A percentile compares a stretch with the other conserved stretches of the same genome.
phyloP scores from a whole-genome alignment of 2,797 vertebrate species.

The Coluber constrictor region DNA sequence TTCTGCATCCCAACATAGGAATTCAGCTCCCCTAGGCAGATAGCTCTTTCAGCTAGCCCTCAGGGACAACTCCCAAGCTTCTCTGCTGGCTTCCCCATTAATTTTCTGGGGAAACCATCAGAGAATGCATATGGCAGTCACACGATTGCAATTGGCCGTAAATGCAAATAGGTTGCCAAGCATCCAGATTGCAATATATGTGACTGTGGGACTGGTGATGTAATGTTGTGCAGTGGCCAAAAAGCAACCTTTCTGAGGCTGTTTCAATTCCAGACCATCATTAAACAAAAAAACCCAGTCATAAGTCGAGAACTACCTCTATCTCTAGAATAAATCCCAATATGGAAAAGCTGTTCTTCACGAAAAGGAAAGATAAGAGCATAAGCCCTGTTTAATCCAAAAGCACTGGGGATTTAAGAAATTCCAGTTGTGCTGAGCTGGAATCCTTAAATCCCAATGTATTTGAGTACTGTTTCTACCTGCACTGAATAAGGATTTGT shows the following conservation, averaged over 20 bases:
- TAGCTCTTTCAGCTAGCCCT: not conserved
- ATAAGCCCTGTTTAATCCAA: not conserved
- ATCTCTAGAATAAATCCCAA: not conserved
- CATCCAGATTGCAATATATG: not conserved
- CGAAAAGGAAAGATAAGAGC: not conserved
- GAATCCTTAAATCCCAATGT: not conserved
- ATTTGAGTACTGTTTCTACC: too few species aligned
- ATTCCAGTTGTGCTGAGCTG: not conserved
- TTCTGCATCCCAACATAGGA: not conserved
- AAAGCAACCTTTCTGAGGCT: not conserved
- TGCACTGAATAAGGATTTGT: not conserved
- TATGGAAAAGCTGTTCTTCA: not conserved
- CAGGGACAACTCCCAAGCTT: not conserved
- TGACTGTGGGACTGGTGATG: not conserved
- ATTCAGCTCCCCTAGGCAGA: not conserved
- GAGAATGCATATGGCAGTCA: not conserved
- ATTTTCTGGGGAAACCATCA: not conserved
- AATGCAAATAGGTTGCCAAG: not conserved
- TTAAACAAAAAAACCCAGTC: not conserved
- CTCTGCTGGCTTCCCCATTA: not conserved
- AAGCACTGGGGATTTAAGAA: not conserved
- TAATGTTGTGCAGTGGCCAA: not conserved
- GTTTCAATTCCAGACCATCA: not conserved
- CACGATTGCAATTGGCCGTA: not conserved
- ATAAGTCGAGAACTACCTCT: not conserved